These are phyloP conservation scores for Mnemiopsis leidyi DNA, from an alignment of 37 sponge, comb jelly and placozoan genomes.

Conservation along the genomic window DNA sequence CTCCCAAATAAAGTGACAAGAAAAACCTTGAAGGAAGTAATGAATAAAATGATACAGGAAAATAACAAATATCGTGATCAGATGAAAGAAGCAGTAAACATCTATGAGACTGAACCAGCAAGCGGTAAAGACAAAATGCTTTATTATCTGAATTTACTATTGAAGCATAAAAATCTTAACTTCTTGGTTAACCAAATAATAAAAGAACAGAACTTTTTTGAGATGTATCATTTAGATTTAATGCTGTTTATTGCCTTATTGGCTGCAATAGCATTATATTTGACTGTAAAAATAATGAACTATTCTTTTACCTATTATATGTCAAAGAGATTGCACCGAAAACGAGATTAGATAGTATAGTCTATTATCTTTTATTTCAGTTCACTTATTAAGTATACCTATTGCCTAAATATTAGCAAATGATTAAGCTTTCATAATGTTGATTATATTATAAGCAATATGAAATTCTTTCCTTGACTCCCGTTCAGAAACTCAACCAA, in stretches of 20 bases:
- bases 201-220: not conserved
- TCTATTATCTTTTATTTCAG: no score
- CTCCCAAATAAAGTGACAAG: constrained; percentile 8
- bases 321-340: no score
- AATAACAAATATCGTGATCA: not conserved
- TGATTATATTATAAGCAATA: constrained; percentile 75
- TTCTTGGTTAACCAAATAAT: not conserved
- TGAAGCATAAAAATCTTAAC: not conserved
- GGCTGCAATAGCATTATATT: no score
- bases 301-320: no score
- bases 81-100: not conserved
- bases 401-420: no score
- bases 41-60: not conserved
- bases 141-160: constrained; percentile 11
- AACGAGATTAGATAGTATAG: no score
- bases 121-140: constrained; percentile 22
- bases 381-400: no score
- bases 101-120: constrained; percentile 2
- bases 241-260: not conserved
- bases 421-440: no score
- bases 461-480: no score
- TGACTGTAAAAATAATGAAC: no score
- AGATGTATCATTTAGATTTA: constrained; percentile 33
- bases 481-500: no score
- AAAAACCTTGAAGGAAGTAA: not conserved